A percentile compares a stretch with the other conserved stretches of the same genome.
phyloP scores from a whole-genome alignment of 2,113 vertebrate species.

The Microcebus jonahi region DNA sequence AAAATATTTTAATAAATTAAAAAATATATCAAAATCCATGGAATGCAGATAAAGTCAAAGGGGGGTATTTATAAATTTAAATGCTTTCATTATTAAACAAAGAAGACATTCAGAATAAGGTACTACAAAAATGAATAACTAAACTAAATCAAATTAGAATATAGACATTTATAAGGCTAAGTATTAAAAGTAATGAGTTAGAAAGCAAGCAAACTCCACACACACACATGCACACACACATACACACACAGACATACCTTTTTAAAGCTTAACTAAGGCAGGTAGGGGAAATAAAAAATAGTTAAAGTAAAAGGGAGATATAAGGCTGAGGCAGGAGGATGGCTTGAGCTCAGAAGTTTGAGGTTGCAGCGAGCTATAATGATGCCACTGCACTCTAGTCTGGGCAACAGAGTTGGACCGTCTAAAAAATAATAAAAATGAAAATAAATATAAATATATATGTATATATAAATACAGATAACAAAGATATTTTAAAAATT shows the following conservation, averaged over 20 bases:
- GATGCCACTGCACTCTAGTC: no score
- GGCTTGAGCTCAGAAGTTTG: no score
- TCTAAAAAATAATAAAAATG: no score
- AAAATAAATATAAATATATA: no score
- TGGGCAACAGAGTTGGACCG: no score
- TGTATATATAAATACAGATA: neutral
- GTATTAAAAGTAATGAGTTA: neutral
- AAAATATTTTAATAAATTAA: slow-evolving; percentile 5
- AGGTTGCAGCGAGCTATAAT: no score
- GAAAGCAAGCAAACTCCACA: neutral
- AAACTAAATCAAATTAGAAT: slow-evolving; percentile 1
- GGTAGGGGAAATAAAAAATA: neutral
- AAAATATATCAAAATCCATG: neutral
- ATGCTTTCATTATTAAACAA: neutral
- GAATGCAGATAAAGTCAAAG: neutral
- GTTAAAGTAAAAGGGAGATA: neutral
- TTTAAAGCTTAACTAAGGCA: neutral
- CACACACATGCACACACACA: neutral
- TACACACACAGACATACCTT: neutral
- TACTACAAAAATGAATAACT: neutral
- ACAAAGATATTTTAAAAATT: slow-evolving; percentile 2
- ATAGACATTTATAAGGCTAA: slow-evolving; percentile 6
- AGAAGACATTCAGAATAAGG: neutral
- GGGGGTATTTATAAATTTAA: neutral
- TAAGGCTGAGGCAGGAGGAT: no score